phyloP scores from a whole-genome alignment of 2,888 invertebrate species.

The Atethmia centrago region DNA sequence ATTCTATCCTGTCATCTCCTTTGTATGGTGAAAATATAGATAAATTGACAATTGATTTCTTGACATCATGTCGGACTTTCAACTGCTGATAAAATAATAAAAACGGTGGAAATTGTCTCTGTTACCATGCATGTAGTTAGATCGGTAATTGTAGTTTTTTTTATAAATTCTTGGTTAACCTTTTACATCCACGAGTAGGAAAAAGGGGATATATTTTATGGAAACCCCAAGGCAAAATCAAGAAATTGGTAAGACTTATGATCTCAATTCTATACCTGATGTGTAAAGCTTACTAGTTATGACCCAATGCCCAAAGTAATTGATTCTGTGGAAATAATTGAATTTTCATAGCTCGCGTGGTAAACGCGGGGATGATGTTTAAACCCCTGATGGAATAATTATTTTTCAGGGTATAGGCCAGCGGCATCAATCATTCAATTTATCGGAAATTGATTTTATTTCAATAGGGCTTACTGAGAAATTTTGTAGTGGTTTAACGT shows the following conservation, averaged over 20 bases:
- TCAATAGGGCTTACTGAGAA: background rate
- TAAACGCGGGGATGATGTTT: conserved; percentile 15
- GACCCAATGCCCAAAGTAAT: conserved; percentile 16
- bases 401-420: conserved; percentile 12
- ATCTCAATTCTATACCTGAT: background rate
- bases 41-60: background rate
- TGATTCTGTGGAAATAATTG: conserved; percentile 24
- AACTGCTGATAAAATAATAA: background rate
- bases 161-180: background rate
- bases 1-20: background rate
- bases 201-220: background rate
- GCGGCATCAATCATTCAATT: conserved; percentile 18
- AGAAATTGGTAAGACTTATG: background rate
- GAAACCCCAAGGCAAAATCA: background rate
- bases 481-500: background rate
- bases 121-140: background rate
- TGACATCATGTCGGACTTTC: background rate
- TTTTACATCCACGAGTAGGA: background rate
- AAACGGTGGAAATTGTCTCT: background rate
- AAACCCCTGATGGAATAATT: conserved; percentile 23
- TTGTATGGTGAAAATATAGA: background rate
- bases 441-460: background rate
- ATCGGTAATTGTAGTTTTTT: too few species aligned
- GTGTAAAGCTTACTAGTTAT: background rate
- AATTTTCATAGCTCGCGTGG: conserved; percentile 30